Conservation (phyloP, 2,113 vertebrate genomes). For the Eira barbara region DNA sequence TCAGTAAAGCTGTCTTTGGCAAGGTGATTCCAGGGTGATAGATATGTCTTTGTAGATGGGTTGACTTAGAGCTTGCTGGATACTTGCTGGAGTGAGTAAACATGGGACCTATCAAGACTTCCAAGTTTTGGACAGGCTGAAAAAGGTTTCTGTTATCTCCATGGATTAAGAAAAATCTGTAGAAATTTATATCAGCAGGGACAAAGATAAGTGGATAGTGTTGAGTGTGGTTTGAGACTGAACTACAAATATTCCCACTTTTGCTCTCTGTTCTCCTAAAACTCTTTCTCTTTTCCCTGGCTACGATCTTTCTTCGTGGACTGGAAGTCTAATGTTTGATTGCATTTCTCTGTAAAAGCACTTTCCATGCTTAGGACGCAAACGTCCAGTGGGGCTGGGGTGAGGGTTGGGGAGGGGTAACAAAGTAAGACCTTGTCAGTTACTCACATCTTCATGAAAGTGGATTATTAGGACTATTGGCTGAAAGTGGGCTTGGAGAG, state of each 20-base stretch:
- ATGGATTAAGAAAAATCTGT: not conserved
- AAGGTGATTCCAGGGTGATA: not conserved
- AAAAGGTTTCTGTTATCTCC: not conserved
- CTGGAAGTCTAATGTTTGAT: not conserved
- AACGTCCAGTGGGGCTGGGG: not conserved
- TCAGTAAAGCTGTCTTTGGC: not conserved
- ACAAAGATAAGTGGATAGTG: not conserved
- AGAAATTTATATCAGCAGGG: not conserved
- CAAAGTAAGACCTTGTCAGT: not conserved
- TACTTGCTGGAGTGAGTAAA: not conserved
- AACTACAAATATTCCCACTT: not conserved
- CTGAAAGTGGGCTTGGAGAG: not conserved
- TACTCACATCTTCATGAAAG: not conserved
- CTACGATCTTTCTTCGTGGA: not conserved
- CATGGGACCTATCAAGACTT: not conserved
- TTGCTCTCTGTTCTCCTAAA: not conserved
- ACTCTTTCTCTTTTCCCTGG: not conserved
- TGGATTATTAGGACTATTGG: not conserved
- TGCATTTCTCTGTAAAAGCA: conserved; percentile 2
- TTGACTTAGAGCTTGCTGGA: not conserved
- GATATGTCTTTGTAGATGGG: not conserved
- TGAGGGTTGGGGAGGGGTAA: not conserved
- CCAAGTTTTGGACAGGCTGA: not conserved
- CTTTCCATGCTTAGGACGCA: not conserved
- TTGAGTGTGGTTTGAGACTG: not conserved